phyloP scores from a whole-genome alignment of 2,113 vertebrate species.

The Macheiramphus alcinus region DNA sequence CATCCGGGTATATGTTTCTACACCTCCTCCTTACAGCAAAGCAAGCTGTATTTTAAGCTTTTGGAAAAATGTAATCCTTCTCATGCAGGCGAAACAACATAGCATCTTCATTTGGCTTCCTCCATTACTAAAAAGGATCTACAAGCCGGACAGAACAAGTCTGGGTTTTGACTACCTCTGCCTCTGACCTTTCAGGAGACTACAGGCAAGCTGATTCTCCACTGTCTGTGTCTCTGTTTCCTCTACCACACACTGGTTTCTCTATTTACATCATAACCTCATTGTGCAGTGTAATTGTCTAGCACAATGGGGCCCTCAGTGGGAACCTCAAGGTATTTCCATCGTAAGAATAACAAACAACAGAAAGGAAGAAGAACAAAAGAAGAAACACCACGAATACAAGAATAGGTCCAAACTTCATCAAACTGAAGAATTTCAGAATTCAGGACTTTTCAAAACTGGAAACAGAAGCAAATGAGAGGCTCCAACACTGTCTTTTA shows the following conservation, averaged over 20 bases:
- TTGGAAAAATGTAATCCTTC: background rate
- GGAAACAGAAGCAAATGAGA: background rate
- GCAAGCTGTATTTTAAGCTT: background rate
- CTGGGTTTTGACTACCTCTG: background rate
- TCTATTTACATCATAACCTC: slow-evolving; percentile 43
- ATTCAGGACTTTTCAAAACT: background rate
- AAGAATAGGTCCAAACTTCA: background rate
- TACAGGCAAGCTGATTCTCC: background rate
- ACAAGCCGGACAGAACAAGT: background rate
- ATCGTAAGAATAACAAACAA: slow-evolving; percentile 11
- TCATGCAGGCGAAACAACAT: background rate
- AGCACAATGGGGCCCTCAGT: slow-evolving; percentile 56
- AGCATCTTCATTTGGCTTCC: background rate
- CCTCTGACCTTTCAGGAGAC: background rate
- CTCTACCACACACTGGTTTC: slow-evolving; percentile 24
- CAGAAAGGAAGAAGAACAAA: slow-evolving; percentile 30
- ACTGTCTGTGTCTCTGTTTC: background rate
- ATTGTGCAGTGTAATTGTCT: background rate
- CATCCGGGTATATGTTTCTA: background rate
- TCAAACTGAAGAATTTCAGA: background rate
- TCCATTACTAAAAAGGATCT: background rate
- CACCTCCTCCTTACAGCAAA: background rate
- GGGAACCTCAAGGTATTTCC: slow-evolving; percentile 63
- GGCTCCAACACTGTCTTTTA: background rate
- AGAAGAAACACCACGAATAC: background rate